These are phyloP conservation scores for Coleophora flavipennella DNA, from an alignment of 2,888 invertebrate genomes.

Conservation along the genomic window DNA sequence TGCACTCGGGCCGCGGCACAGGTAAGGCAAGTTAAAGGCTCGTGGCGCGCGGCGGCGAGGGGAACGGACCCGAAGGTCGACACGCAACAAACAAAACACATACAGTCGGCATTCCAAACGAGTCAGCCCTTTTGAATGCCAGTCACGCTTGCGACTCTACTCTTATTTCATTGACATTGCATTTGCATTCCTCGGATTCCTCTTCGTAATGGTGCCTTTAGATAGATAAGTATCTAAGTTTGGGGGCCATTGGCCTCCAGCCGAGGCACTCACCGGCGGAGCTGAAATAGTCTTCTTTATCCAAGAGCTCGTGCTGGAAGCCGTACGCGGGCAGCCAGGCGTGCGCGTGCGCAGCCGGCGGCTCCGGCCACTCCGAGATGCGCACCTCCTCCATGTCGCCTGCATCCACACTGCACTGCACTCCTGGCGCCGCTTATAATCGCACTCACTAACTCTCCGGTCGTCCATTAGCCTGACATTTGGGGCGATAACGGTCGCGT, in stretches of 20 bases:
- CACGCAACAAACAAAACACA: constrained; percentile 20
- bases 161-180: constrained; percentile 22
- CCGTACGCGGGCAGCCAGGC: constrained; percentile 84
- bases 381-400: constrained; percentile 75
- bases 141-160: constrained; percentile 20
- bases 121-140: constrained; percentile 18
- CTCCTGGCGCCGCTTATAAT: constrained; percentile 54
- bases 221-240: background rate
- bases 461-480: constrained; percentile 67
- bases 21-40: constrained; percentile 2
- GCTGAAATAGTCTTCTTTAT: constrained; percentile 77
- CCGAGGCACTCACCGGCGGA: constrained; percentile 73
- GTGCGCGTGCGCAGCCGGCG: constrained; percentile 77
- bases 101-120: constrained; percentile 27
- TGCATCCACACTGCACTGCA: constrained; percentile 66
- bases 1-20: constrained; percentile 1
- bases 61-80: too few relatives aligned
- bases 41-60: constrained; percentile 6
- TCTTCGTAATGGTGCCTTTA: constrained; percentile 11
- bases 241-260: constrained; percentile 17
- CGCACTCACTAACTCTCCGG: constrained; percentile 65
- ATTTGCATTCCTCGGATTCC: constrained; percentile 18
- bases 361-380: constrained; percentile 78
- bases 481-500: constrained; percentile 63
- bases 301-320: constrained; percentile 77